Evolutionary conservation across 2,113 vertebrate genomes (phyloP).

Genomic region (Ia io): DNA sequence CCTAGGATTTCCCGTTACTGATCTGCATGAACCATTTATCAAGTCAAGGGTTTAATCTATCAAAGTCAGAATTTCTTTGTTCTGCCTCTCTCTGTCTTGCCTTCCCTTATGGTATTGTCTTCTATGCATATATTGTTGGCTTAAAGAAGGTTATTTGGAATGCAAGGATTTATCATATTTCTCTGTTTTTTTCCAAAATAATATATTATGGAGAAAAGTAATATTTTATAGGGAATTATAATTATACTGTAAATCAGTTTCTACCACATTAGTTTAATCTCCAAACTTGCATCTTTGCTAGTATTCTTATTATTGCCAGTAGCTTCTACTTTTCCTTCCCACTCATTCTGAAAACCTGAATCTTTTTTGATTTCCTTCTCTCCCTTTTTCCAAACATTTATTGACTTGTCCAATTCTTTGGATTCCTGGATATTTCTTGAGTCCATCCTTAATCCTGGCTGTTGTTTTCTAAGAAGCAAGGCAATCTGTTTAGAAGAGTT

Average conservation of each 20-base stretch:
- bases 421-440: not conserved
- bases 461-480: conserved; percentile 5
- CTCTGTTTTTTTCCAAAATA: not conserved
- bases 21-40: conserved; percentile 72
- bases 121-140: not conserved
- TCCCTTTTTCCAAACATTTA: not conserved
- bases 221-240: conserved; percentile 29
- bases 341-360: not conserved
- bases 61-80: conserved; percentile 63
- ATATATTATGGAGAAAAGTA: not conserved
- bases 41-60: conserved; percentile 66
- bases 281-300: not conserved
- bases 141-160: conserved; percentile 25
- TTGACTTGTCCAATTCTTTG: not conserved
- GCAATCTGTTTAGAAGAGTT: not conserved
- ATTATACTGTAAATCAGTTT: conserved; percentile 23
- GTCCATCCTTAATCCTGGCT: not conserved
- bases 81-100: conserved; percentile 31
- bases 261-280: not conserved
- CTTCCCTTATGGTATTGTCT: conserved; percentile 45
- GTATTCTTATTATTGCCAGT: not conserved
- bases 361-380: not conserved
- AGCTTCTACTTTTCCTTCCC: not conserved
- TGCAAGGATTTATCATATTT: not conserved
- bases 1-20: conserved; percentile 22